A percentile compares a stretch with the other conserved stretches of the same genome.
Conservation (phyloP, 2,888 invertebrate species). For the Nemotelus nigrinus region DNA sequence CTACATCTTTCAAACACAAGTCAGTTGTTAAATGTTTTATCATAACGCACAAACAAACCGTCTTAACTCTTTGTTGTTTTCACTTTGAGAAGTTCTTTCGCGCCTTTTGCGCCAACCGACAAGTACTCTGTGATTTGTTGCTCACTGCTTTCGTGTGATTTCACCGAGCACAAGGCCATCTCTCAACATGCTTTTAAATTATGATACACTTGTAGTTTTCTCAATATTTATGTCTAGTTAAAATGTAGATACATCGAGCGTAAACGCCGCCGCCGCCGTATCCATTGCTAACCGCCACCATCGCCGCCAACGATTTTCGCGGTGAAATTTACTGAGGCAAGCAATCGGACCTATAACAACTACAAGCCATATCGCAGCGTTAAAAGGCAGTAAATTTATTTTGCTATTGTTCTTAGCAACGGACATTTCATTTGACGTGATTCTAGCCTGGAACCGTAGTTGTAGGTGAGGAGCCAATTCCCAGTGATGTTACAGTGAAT, state of each 20-base stretch:
- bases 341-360: slow-evolving; percentile 7
- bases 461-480: slow-evolving; percentile 30
- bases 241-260: slow-evolving; percentile 38
- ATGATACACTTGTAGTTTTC: slow-evolving; percentile 44
- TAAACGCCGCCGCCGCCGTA: slow-evolving; percentile 34
- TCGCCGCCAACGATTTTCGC: slow-evolving; percentile 33
- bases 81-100: too few relatives aligned
- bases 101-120: too few relatives aligned
- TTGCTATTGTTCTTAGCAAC: slow-evolving; percentile 42
- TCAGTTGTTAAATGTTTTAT: too few relatives aligned
- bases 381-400: slow-evolving; percentile 41
- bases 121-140: slow-evolving; percentile 20
- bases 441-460: not conserved
- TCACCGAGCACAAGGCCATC: slow-evolving; percentile 22
- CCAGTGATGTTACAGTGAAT: not conserved
- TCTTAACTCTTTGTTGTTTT: too few relatives aligned
- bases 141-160: slow-evolving; percentile 4
- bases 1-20: too few relatives aligned
- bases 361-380: slow-evolving; percentile 33
- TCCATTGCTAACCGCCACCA: slow-evolving; percentile 23
- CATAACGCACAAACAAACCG: too few relatives aligned
- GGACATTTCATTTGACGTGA: slow-evolving; percentile 30
- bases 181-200: slow-evolving; percentile 35
- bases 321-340: slow-evolving; percentile 33
- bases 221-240: slow-evolving; percentile 41